Evolutionary conservation across 2,797 vertebrate species (phyloP).

Genomic region (Ataeniobius toweri): DNA sequence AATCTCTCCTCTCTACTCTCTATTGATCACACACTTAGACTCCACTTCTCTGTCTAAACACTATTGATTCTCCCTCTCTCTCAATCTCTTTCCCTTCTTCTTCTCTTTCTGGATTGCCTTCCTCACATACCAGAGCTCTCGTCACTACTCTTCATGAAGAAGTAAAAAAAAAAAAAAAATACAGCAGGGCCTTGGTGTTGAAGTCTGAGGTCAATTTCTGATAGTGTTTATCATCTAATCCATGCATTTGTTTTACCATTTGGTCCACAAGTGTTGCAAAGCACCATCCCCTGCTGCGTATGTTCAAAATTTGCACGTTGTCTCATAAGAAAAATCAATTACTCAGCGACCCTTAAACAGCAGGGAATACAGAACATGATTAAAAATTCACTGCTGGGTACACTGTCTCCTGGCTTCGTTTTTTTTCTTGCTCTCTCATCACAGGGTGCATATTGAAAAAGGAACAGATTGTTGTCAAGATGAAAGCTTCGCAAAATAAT

Average conservation of each 20-base stretch:
- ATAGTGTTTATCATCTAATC: constrained; percentile 28
- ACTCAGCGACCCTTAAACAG: constrained; percentile 74
- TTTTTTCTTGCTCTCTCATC: constrained; percentile 39
- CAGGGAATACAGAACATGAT: constrained; percentile 72
- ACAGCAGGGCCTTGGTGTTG: constrained; percentile 15
- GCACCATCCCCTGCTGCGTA: constrained; percentile 73
- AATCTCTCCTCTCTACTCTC: constrained; percentile 84
- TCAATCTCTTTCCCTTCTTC: constrained; percentile 71
- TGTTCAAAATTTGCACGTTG: constrained; percentile 49
- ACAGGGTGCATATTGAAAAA: constrained; percentile 54
- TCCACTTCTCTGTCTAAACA: constrained; percentile 90
- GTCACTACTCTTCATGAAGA: constrained; percentile 53
- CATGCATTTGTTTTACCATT: constrained; percentile 38
- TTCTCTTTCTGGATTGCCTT: constrained; percentile 54
- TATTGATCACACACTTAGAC: constrained; percentile 90
- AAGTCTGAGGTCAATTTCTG: constrained; percentile 25
- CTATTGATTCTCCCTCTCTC: constrained; percentile 86
- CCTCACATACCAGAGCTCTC: constrained; percentile 65
- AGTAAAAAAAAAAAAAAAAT: constrained; percentile 44
- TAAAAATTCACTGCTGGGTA: constrained; percentile 58
- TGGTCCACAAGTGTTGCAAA: constrained; percentile 68
- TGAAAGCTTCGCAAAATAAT: constrained; percentile 41
- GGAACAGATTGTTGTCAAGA: constrained; percentile 49
- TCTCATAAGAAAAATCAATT: constrained; percentile 80
- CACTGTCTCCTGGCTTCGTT: constrained; percentile 57